phyloP scores from a whole-genome alignment of 2,797 vertebrate species.

The Lutjanus campechanus region DNA sequence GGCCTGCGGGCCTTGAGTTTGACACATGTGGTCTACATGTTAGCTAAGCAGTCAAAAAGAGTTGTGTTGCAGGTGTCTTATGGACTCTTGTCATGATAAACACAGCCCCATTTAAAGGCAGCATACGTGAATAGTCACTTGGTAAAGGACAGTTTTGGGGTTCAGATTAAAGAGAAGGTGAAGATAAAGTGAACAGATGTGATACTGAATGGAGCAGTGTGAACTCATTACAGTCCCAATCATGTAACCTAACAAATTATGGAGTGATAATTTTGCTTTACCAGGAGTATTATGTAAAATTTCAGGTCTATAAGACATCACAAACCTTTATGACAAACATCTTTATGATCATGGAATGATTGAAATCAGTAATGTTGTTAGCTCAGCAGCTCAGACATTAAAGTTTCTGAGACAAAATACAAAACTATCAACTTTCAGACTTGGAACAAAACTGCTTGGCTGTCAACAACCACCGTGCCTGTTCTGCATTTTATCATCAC shows the following conservation, averaged over 20 bases:
- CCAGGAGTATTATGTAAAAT: background rate
- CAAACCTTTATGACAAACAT: background rate
- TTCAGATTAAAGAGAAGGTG: conserved; percentile 5
- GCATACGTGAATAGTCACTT: background rate
- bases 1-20: no score
- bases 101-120: no score
- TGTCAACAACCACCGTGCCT: conserved; percentile 20
- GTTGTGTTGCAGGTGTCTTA: no score
- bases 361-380: background rate
- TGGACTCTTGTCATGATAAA: no score
- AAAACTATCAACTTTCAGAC: conserved; percentile 32
- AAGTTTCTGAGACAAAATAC: conserved; percentile 31
- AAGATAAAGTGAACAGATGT: background rate
- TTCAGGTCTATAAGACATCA: background rate
- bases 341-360: conserved; percentile 7
- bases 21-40: no score
- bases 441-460: conserved; percentile 48
- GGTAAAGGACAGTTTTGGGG: background rate
- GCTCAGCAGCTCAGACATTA: conserved; percentile 15
- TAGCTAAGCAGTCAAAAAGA: no score
- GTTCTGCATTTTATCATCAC: conserved; percentile 54
- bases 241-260: background rate
- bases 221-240: background rate
- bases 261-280: background rate
- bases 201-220: background rate